Conservation (phyloP, 2,113 vertebrate species). For the Syngnathus typhle region DNA sequence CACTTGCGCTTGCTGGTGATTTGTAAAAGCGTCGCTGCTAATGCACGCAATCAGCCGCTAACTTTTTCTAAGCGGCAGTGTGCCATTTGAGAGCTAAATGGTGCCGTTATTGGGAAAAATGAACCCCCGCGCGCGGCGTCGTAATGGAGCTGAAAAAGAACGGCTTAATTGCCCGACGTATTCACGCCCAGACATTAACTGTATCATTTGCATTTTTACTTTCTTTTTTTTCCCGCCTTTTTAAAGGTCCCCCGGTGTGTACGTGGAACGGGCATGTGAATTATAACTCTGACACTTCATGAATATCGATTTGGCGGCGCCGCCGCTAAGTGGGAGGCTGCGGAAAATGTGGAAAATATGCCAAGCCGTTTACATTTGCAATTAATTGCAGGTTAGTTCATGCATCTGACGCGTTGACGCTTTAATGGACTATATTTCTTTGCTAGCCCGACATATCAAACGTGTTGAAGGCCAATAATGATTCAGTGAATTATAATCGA, state of each 20-base stretch:
- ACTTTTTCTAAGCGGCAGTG: constrained; percentile 41
- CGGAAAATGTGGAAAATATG: constrained; percentile 38
- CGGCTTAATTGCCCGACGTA: constrained; percentile 54
- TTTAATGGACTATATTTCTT: constrained; percentile 41
- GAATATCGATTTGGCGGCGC: constrained; percentile 49
- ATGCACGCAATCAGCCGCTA: constrained; percentile 1
- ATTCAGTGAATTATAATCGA: not conserved
- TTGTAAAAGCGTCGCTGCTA: constrained; percentile 9
- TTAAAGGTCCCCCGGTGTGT: constrained; percentile 34
- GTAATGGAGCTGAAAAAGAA: constrained; percentile 53
- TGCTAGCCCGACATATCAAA: constrained; percentile 14
- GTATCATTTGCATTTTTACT: constrained; percentile 40
- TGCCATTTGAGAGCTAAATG: constrained; percentile 51
- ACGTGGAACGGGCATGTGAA: constrained; percentile 45
- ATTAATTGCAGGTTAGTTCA: constrained; percentile 41
- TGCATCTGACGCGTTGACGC: constrained; percentile 35
- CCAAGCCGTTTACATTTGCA: constrained; percentile 32
- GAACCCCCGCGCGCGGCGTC: constrained; percentile 38
- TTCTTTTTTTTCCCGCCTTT: constrained; percentile 43
- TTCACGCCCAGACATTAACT: constrained; percentile 41
- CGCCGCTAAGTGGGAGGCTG: constrained; percentile 27
- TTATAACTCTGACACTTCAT: constrained; percentile 38
- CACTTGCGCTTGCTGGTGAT: constrained; percentile 4
- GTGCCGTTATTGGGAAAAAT: constrained; percentile 45
- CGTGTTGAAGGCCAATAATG: not conserved